Evolutionary conservation across 2,113 vertebrate species (phyloP).

Genomic region (Chinchilla lanigera): DNA sequence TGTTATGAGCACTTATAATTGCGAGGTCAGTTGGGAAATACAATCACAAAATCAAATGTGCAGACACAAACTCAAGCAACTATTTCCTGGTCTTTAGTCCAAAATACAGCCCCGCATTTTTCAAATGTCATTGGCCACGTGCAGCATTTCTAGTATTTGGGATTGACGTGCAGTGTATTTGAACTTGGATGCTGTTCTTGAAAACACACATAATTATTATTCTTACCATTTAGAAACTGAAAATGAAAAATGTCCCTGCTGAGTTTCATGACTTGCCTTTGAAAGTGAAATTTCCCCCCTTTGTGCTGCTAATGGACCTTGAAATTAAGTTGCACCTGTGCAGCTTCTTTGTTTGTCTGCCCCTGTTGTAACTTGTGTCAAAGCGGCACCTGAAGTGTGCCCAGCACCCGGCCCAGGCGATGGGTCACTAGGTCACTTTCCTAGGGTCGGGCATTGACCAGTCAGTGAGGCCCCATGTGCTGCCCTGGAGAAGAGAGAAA

Average conservation of each 20-base stretch:
- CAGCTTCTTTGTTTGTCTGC: neutral
- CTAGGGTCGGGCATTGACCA: neutral
- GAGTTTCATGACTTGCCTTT: slow-evolving; percentile 49
- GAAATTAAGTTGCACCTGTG: slow-evolving; percentile 68
- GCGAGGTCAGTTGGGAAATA: neutral
- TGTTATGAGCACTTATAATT: neutral
- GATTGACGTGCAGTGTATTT: neutral
- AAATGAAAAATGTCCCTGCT: slow-evolving; percentile 64
- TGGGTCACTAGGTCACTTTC: neutral
- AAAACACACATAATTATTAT: slow-evolving; percentile 66
- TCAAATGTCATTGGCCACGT: neutral
- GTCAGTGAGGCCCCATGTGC: neutral
- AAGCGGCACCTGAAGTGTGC: neutral
- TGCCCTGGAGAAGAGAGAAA: neutral
- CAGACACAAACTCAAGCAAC: neutral
- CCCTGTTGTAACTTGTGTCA: neutral
- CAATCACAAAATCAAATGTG: neutral
- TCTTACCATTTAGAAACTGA: slow-evolving; percentile 48
- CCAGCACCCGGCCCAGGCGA: neutral
- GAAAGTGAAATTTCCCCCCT: neutral
- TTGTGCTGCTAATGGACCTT: slow-evolving; percentile 68
- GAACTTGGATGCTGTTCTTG: slow-evolving; percentile 47
- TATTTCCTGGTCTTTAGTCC: slow-evolving; percentile 24
- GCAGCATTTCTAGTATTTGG: neutral
- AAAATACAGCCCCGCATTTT: neutral